Evolutionary conservation across 2,797 vertebrate species (phyloP), one percentile per base, ranked within the genome.

Genomic region (Alca torda): DNA sequence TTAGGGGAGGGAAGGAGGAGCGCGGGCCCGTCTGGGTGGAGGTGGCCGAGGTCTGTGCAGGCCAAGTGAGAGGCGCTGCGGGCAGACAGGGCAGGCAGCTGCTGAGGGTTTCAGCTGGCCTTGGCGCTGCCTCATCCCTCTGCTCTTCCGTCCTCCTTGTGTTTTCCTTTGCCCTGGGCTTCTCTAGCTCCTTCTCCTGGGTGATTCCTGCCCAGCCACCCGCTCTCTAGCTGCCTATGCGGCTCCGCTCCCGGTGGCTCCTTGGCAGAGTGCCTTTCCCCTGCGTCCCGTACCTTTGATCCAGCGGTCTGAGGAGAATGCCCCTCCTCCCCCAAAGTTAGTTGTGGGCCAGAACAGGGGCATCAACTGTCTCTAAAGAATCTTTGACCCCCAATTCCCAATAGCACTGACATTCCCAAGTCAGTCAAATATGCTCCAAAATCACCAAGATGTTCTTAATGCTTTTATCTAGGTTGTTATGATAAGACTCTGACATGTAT

Each of bases 1-100:
- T 1, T 25, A 23, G 39, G 41, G 45, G 50, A 9, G 45, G 30
- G 74, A 19, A 37, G 74, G 46, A 41, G 57, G 20, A 2, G 1
- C 10, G 0, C 0, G 2, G 59, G 0, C 4, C 0, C 1, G 0
- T 5, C 0, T 1, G 10, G 8, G 51, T 9, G 20, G 16, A 12
- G 26, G 13, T 2, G 43, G 20, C 16, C 5, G 2, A 3, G 25
- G 4, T 1, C 2, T 7, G 2, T 25, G 72, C 25, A 19, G 65
- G 3, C 3, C 0, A 0, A 4, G n/a, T 12, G 31, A 48, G 26
- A 11, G 75, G 31, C 20, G 20, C 31, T 0, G 28, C 45, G 14
- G 60, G 63, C 31, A 31, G 28, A 6, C 10, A 11, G 65, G 46
- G 33, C 65, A 50, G 51, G 35, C 31, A 25, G 13, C 63, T 69